Conservation (phyloP, 2,113 vertebrate species). For the Argyrosomus japonicus region DNA sequence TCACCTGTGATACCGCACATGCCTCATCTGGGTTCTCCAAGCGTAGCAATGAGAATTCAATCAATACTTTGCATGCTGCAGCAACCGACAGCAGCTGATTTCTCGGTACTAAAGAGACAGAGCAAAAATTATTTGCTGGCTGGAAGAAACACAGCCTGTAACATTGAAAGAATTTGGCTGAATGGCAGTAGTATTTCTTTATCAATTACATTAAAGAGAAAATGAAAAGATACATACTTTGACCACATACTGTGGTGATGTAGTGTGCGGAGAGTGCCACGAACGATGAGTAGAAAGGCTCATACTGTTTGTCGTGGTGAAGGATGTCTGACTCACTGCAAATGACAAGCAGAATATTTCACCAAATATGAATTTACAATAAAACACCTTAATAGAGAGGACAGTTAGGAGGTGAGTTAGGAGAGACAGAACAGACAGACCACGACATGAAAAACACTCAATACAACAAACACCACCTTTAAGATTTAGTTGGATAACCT, state of each 20-base stretch:
- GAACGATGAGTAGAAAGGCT: slow-evolving; percentile 99
- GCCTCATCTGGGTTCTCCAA: slow-evolving; percentile 98
- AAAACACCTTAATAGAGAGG: neutral
- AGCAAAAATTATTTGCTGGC: neutral
- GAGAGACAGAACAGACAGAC: neutral
- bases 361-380: slow-evolving; percentile 1
- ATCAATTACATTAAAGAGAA: neutral
- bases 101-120: slow-evolving; percentile 88
- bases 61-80: slow-evolving; percentile 97
- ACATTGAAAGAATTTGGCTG: neutral
- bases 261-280: slow-evolving; percentile 99
- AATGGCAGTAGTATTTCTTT: neutral
- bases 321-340: slow-evolving; percentile 96
- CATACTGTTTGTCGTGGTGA: slow-evolving; percentile 98
- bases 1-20: slow-evolving; percentile 98
- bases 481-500: neutral
- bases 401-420: no score
- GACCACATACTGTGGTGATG: slow-evolving; percentile 97
- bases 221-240: slow-evolving; percentile 88
- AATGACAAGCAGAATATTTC: slow-evolving; percentile 27
- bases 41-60: slow-evolving; percentile 96
- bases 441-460: neutral
- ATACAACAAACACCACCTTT: neutral
- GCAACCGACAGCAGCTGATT: slow-evolving; percentile 96
- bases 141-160: neutral